Percentiles rank a stretch among this genome's conserved stretches.
phyloP scores from a whole-genome alignment of 1,140 invertebrate species.

The Mactra quadrangularis region DNA sequence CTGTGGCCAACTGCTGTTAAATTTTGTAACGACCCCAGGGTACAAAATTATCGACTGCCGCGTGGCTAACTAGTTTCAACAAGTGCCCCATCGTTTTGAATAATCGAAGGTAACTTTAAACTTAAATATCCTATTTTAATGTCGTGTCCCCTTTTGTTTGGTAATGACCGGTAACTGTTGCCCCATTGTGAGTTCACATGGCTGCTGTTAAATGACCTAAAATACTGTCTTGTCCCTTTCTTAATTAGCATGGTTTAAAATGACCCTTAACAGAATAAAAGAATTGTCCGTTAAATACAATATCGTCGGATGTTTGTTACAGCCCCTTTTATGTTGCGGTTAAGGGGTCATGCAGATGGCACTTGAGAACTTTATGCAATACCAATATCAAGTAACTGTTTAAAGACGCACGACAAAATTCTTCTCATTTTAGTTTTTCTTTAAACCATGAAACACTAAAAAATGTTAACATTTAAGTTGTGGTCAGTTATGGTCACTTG shows the following conservation, averaged over 20 bases:
- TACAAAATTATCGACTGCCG: conserved; percentile 35
- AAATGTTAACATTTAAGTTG: too few species aligned
- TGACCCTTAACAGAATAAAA: conserved; percentile 21
- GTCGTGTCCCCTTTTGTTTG: conserved; percentile 24
- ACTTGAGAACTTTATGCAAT: too few species aligned
- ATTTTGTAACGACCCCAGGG: conserved; percentile 11
- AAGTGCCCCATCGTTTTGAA: conserved; percentile 24
- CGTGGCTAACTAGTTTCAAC: conserved; percentile 6
- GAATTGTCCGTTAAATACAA: conserved; percentile 10
- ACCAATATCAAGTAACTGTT: too few species aligned
- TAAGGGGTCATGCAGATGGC: conserved; percentile 21
- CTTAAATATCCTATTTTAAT: conserved; percentile 16
- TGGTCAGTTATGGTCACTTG: too few species aligned
- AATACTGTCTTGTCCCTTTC: conserved; percentile 18
- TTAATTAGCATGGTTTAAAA: conserved; percentile 28
- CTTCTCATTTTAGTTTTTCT: too few species aligned
- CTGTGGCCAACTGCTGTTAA: conserved; percentile 9
- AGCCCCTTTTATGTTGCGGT: conserved; percentile 27
- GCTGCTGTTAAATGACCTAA: conserved; percentile 41
- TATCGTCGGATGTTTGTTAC: conserved; percentile 16
- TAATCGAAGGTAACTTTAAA: conserved; percentile 33
- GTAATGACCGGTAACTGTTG: conserved; percentile 32
- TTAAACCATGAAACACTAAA: too few species aligned
- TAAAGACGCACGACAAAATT: too few species aligned
- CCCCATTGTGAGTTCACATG: conserved; percentile 24